Evolutionary conservation across 1,140 invertebrate genomes (phyloP).

Genomic region (Proales similis): DNA sequence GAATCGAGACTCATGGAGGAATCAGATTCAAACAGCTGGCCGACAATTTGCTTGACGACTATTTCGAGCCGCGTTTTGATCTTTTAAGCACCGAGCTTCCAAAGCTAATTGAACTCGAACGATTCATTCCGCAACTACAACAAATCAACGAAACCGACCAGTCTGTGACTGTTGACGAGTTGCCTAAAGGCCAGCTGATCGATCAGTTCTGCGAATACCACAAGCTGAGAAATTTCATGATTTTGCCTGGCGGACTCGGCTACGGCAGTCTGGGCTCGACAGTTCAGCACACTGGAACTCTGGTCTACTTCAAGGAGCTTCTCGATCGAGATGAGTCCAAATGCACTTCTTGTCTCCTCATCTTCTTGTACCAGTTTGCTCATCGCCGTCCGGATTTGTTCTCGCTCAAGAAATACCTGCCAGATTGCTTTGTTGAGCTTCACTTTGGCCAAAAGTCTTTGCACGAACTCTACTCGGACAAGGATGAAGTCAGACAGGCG

Average conservation of each 20-base stretch:
- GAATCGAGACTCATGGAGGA: too few species aligned
- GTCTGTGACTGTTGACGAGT: background rate
- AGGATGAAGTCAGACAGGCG: background rate
- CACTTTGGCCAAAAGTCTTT: constrained; percentile 21
- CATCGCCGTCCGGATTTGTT: constrained; percentile 27
- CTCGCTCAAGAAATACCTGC: constrained; percentile 28
- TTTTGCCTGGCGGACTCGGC: too few species aligned
- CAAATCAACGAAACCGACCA: constrained; percentile 17
- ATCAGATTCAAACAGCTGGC: too few species aligned
- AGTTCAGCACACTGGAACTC: too few species aligned
- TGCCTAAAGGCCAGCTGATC: too few species aligned
- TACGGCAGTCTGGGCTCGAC: too few species aligned
- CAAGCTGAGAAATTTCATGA: constrained; percentile 28
- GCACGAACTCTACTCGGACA: too few species aligned
- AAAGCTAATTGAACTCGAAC: constrained; percentile 24
- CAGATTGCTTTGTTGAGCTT: constrained; percentile 18
- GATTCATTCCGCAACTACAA: constrained; percentile 8
- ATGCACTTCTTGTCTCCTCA: constrained; percentile 25
- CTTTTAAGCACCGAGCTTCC: background rate
- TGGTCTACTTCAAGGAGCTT: too few species aligned
- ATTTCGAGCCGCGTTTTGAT: too few species aligned
- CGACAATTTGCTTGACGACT: too few species aligned
- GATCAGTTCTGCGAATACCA: constrained; percentile 29
- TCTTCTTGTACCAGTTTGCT: constrained; percentile 22
- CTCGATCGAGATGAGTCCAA: too few species aligned